Base-by-base conservation (phyloP, 2,888 invertebrate genomes). In the Pherbina coryleti region DNA sequence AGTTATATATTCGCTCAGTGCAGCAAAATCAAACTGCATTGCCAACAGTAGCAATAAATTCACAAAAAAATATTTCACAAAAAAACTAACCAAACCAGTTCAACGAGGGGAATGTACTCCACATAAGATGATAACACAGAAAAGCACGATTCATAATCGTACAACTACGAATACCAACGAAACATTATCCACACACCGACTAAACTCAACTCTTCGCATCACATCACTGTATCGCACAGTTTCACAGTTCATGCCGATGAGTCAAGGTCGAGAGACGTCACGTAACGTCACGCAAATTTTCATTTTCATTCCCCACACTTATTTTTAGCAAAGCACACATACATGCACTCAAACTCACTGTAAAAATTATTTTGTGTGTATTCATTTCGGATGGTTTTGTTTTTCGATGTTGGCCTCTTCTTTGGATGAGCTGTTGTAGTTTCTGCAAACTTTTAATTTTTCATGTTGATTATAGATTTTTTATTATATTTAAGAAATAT, bases 231-330 rank as follows among this genome's bases (percentile, higher is more conserved):
- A 79, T 79, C 81, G 79, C 82, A 79, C 85, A 85, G 84, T 87
- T 88, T 86, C 86, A 87, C 88, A 88, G 89, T 88, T 88, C 88
- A 88, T 85, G 85, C 85, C 86, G 88, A 87, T 88, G 88, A 88
- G 88, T 88, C 88, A 89, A 88, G 88, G 88, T 88, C 88, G 88
- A 85, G 85, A 86, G 86, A 88, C 86, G 86, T 88, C 88, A 86
- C 86, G 81, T 82, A 81, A 81, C 84, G 84, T 84, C 84, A 84
- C 82, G 88, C 88, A 87, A 87, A 88, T 87, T 86, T 86, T 87
- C 86, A 82, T 86, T 87, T 87, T 86, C 86, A 87, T 85, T 86
- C 84, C 83, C 79, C 71, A 81, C 66, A 76, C 77, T 78, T 78
- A 80, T 76, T 80, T 79, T 77, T 77, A 81, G 22, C 72, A 76